Evolutionary conservation across 2,113 vertebrate species (phyloP).

Genomic region (Psephotus haematonotus): DNA sequence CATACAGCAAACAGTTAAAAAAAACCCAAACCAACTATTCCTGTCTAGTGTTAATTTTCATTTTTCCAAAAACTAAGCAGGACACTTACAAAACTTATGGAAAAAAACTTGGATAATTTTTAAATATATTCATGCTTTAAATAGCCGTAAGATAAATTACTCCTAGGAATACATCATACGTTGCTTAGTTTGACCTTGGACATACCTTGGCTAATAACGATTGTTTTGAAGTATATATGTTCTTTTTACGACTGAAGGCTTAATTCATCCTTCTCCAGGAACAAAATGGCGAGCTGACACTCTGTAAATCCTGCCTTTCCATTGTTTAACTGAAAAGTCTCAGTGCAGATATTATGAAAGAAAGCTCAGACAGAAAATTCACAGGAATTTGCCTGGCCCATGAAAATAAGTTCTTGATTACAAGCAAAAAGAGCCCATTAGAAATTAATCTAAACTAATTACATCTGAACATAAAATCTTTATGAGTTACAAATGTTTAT

Average conservation of each 20-base stretch:
- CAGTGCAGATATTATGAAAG: neutral
- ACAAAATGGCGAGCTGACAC: neutral
- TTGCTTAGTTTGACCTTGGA: slow-evolving; percentile 15
- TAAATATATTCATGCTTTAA: slow-evolving; percentile 3
- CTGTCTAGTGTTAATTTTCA: neutral
- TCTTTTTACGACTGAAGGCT: slow-evolving; percentile 34
- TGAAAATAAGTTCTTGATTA: slow-evolving; percentile 7
- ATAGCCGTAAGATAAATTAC: slow-evolving; percentile 17
- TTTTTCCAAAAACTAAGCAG: neutral
- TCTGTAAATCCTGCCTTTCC: slow-evolving; percentile 38
- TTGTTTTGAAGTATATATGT: slow-evolving; percentile 29
- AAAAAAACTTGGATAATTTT: slow-evolving; percentile 9
- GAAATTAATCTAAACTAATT: slow-evolving; percentile 43
- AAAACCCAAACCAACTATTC: neutral
- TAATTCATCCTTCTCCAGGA: slow-evolving; percentile 26
- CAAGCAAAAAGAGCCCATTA: neutral
- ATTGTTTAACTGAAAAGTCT: neutral
- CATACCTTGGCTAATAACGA: slow-evolving; percentile 23
- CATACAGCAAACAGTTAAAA: neutral
- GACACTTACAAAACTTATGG: neutral
- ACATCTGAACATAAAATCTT: neutral
- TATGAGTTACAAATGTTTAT: neutral
- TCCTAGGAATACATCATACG: neutral
- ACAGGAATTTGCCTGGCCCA: slow-evolving; percentile 2
- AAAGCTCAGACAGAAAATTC: neutral